Conservation (phyloP, 2,797 vertebrate genomes). For the Garrulus glandarius region DNA sequence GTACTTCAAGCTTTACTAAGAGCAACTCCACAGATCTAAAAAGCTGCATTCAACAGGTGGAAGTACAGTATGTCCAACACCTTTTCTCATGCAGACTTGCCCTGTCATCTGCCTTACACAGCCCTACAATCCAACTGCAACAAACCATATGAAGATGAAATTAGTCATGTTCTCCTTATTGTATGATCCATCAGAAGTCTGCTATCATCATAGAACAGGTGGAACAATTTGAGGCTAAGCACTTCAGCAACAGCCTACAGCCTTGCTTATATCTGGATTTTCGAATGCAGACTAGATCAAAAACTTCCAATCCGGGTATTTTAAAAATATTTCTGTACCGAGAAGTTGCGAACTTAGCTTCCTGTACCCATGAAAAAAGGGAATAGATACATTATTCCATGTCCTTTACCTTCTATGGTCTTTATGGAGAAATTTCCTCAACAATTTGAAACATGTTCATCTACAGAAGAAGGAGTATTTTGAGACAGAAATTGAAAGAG, state of each 20-base stretch:
- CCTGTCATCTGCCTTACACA: background rate
- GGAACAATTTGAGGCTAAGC: conserved; percentile 52
- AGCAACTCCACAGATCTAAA: background rate
- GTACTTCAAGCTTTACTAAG: background rate
- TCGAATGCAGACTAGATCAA: conserved; percentile 31
- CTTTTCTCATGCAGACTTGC: background rate
- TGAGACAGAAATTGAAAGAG: background rate
- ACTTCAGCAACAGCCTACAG: conserved; percentile 37
- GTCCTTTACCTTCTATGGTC: background rate
- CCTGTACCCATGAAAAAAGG: background rate
- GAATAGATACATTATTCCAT: background rate
- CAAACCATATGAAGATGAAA: conserved; percentile 51
- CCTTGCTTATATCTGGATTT: conserved; percentile 53
- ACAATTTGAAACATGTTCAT: background rate
- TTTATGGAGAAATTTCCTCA: background rate
- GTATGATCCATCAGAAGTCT: conserved; percentile 51
- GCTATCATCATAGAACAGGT: conserved; percentile 63
- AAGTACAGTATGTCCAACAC: background rate
- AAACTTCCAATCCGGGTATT: conserved; percentile 18
- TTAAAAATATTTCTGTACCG: conserved; percentile 6
- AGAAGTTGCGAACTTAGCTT: conserved; percentile 27
- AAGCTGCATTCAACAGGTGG: background rate
- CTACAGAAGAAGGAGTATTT: background rate
- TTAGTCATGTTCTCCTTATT: conserved; percentile 33
- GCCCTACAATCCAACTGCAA: conserved; percentile 8